Evolutionary conservation across 2,113 vertebrate species (phyloP).

Genomic region (Cephalophus harveyi): DNA sequence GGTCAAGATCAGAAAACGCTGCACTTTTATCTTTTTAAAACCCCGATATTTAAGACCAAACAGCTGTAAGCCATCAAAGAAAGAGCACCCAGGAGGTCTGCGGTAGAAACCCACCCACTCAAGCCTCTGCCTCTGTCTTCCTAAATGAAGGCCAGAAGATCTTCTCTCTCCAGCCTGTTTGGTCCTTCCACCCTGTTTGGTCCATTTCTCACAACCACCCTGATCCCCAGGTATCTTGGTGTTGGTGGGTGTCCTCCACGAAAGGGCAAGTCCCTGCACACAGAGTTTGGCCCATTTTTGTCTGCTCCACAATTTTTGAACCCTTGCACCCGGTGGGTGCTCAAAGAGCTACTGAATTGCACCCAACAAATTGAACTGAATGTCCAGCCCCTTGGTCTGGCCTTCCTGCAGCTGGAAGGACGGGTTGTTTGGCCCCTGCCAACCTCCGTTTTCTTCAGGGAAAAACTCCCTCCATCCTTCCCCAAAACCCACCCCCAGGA

Average conservation of each 20-base stretch:
- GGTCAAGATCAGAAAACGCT: neutral
- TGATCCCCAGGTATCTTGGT: rapidly evolving
- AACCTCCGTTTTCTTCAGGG: neutral
- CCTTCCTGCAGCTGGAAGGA: neutral
- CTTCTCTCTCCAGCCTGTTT: neutral
- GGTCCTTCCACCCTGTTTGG: rapidly evolving
- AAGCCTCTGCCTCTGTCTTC: neutral
- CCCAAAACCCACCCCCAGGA: neutral
- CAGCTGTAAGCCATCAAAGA: rapidly evolving
- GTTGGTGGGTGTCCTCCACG: rapidly evolving
- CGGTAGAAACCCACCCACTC: neutral
- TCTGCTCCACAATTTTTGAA: rapidly evolving
- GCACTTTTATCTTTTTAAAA: neutral
- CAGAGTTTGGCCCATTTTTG: neutral
- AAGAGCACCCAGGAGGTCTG: neutral
- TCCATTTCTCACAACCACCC: rapidly evolving
- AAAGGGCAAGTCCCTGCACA: neutral
- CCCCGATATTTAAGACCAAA: neutral
- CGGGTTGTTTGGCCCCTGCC: rapidly evolving
- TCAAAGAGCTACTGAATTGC: neutral
- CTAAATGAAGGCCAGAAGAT: neutral
- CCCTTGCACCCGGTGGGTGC: rapidly evolving
- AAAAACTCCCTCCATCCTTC: neutral
- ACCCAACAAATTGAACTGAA: neutral
- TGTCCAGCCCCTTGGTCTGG: neutral